phyloP scores from a whole-genome alignment of 2,888 invertebrate genomes.

The Philhelius pedissequus region DNA sequence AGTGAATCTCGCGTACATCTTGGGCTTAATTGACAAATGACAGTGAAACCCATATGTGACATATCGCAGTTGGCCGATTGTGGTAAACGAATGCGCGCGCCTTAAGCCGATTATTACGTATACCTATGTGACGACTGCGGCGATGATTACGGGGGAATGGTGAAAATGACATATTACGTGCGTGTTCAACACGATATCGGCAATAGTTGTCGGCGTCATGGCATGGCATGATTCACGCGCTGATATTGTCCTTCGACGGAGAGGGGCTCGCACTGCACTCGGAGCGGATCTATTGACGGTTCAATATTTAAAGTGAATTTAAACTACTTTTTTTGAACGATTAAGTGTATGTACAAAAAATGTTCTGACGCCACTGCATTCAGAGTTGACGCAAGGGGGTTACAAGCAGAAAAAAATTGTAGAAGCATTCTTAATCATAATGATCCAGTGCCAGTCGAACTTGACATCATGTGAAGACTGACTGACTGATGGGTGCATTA shows the following conservation, averaged over 20 bases:
- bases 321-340: constrained; percentile 41
- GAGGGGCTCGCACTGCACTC: background rate
- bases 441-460: constrained; percentile 19
- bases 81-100: constrained; percentile 23
- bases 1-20: constrained; percentile 36
- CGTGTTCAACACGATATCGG: constrained; percentile 41
- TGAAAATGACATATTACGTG: constrained; percentile 49
- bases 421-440: constrained; percentile 32
- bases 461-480: constrained; percentile 64
- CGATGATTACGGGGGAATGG: background rate
- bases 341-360: background rate
- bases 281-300: constrained; percentile 37
- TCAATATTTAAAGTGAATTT: constrained; percentile 45
- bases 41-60: constrained; percentile 58
- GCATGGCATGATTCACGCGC: constrained; percentile 46
- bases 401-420: background rate
- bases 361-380: background rate
- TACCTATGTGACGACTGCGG: background rate
- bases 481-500: constrained; percentile 65
- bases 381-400: background rate
- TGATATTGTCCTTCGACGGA: constrained; percentile 41
- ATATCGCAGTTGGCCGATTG: constrained; percentile 48
- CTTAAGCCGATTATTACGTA: constrained; percentile 55
- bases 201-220: constrained; percentile 43
- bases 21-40: constrained; percentile 63